Evolutionary conservation across 2,113 vertebrate species (phyloP).

Genomic region (Corythaeola cristata): DNA sequence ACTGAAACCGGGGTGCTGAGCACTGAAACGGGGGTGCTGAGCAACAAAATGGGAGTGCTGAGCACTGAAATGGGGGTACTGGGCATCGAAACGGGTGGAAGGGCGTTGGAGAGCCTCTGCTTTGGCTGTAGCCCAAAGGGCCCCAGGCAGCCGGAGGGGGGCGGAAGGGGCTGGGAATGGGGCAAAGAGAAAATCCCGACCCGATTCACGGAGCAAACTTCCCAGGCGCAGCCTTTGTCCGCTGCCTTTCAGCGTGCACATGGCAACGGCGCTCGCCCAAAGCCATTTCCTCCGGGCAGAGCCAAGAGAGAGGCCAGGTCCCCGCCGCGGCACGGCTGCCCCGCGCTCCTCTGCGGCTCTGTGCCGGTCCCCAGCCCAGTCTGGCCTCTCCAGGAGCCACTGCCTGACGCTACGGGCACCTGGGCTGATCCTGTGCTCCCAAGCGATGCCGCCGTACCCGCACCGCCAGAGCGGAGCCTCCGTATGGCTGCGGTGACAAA

Average conservation of each 20-base stretch:
- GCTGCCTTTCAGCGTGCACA: slow-evolving; percentile 27
- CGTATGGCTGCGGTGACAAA: fast-evolving
- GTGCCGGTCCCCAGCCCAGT: background rate
- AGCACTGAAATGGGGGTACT: background rate
- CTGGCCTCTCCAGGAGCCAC: background rate
- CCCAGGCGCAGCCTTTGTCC: slow-evolving; percentile 46
- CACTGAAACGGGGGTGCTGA: background rate
- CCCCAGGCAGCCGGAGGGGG: background rate
- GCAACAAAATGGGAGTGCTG: background rate
- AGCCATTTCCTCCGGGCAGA: slow-evolving; percentile 56
- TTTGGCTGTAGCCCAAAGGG: background rate
- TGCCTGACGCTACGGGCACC: fast-evolving
- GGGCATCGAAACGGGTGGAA: background rate
- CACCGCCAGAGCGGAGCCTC: fast-evolving
- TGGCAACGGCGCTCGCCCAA: slow-evolving; percentile 30
- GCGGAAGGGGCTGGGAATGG: slow-evolving; percentile 35
- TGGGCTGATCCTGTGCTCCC: background rate
- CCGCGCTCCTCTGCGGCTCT: background rate
- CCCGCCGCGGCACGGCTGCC: background rate
- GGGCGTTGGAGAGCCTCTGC: background rate
- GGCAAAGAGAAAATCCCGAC: slow-evolving; percentile 26
- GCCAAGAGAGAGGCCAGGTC: background rate
- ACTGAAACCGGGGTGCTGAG: background rate
- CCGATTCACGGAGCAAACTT: background rate
- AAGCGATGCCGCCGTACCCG: fast-evolving